Evolutionary conservation across 2,888 invertebrate genomes (phyloP), one percentile per base, ranked within the genome.

Genomic region (Strigamia transsilvanica): DNA sequence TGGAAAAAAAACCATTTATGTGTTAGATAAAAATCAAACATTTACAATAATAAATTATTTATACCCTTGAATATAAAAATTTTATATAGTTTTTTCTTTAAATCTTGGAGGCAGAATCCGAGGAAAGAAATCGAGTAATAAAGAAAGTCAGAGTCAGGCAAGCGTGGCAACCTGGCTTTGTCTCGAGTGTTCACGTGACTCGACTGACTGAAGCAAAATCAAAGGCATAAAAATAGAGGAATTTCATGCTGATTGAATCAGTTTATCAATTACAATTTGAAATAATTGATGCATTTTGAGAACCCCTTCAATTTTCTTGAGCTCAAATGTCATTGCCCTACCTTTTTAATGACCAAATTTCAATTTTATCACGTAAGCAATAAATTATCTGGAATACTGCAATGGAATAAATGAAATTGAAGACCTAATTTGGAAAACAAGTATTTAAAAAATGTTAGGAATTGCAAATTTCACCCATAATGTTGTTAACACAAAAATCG

Each of bases 341-440:
- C 15, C 46, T 46, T 46, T n/a, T 46, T n/a, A 56, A 56, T 18
- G 56, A 56, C 56, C 21, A 18, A 56, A 56, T 56, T 56, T 18
- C 56, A 56, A 56, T n/a, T 56, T 46, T 15, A 46, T 46, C 46
- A 46, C 46, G 46, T 56, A 56, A 56, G 56, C 21, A 56, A 56
- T 56, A 56, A 56, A 56, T 51, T 56, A 56, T 56, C 38, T 38
- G 6, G 38, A 38, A 38, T 38, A 38, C 38, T 4, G 10, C 38
- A 6, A 2, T 38, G 38, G 38, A 38, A 38, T 38, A 38, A 38
- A 38, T 38, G 10, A 38, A 38, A 38, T 38, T 38, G 38, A 38
- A 38, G 9, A 38, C 38, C 38, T 38, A 7, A 51, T 51, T 51
- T 51, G 51, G 6, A 51, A 10, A 51, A 18, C 51, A 51, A 51